Evolutionary conservation across 2,888 invertebrate genomes (phyloP).

Genomic region (Pristionchus fissidentatus): DNA sequence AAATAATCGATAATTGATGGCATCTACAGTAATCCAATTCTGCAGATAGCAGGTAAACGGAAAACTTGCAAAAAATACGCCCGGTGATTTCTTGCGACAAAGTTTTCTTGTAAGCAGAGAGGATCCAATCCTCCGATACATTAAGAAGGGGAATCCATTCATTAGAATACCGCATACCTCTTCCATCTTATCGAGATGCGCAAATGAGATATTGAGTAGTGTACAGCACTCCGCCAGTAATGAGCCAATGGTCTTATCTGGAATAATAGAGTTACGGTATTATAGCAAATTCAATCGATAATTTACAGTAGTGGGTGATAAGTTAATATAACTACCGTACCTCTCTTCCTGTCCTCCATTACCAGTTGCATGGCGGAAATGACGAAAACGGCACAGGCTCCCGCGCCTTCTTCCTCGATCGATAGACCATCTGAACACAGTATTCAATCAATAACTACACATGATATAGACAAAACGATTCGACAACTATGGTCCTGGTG

Average conservation of each 20-base stretch:
- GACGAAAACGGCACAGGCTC: constrained; percentile 26
- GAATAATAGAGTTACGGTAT: background rate
- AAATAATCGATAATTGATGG: background rate
- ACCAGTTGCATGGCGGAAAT: constrained; percentile 31
- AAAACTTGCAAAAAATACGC: too few species aligned
- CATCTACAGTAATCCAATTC: too few species aligned
- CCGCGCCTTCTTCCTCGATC: background rate
- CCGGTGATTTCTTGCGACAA: too few species aligned
- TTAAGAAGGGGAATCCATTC: background rate
- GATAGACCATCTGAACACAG: constrained; percentile 12
- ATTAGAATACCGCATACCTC: constrained; percentile 38
- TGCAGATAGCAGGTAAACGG: too few species aligned
- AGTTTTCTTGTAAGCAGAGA: too few species aligned
- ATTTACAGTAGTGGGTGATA: background rate
- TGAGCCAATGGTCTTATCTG: background rate
- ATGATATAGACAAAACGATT: background rate
- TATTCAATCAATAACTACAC: too few species aligned
- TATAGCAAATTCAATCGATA: background rate
- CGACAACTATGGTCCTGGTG: too few species aligned
- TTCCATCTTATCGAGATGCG: background rate
- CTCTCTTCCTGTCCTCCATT: constrained; percentile 34
- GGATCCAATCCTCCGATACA: too few species aligned
- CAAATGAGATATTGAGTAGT: constrained; percentile 16
- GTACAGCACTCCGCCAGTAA: constrained; percentile 11
- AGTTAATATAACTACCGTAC: background rate